Conservation (phyloP, 2,888 invertebrate species). For the Sipha maydis region DNA sequence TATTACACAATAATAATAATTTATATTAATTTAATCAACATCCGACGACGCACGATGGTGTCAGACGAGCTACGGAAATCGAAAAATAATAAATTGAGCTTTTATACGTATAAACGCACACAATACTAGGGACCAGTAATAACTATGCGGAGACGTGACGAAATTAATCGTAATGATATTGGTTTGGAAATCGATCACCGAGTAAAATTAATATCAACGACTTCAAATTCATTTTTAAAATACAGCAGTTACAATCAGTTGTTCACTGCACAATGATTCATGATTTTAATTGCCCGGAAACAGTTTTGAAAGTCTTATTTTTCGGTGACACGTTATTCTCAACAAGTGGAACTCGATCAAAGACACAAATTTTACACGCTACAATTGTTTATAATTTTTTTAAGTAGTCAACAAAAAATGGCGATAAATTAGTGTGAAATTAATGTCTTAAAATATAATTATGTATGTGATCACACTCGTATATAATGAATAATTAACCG, state of each 20-base stretch:
- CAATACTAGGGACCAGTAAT: background rate
- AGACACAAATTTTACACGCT: conserved; percentile 13
- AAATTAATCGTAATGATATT: background rate
- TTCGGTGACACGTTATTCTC: background rate
- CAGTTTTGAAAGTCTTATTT: conserved; percentile 4
- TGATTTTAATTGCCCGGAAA: background rate
- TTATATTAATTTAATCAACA: no score
- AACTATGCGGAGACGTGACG: background rate
- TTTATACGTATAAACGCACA: background rate
- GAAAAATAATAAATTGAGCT: background rate
- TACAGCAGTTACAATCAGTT: background rate
- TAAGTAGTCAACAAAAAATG: background rate
- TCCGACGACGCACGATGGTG: background rate
- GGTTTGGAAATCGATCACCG: no score
- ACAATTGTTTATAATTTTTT: background rate
- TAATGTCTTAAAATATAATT: conserved; percentile 44
- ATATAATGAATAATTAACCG: conserved; percentile 21
- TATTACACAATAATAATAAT: no score
- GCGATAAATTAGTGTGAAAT: conserved; percentile 52
- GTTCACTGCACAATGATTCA: background rate
- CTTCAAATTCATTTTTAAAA: no score
- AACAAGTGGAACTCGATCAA: conserved; percentile 47
- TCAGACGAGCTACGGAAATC: background rate
- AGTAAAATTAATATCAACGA: no score
- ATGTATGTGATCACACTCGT: conserved; percentile 24